Base-by-base conservation (phyloP, 2,113 vertebrate species). In the Microcebus ravelobensis region DNA sequence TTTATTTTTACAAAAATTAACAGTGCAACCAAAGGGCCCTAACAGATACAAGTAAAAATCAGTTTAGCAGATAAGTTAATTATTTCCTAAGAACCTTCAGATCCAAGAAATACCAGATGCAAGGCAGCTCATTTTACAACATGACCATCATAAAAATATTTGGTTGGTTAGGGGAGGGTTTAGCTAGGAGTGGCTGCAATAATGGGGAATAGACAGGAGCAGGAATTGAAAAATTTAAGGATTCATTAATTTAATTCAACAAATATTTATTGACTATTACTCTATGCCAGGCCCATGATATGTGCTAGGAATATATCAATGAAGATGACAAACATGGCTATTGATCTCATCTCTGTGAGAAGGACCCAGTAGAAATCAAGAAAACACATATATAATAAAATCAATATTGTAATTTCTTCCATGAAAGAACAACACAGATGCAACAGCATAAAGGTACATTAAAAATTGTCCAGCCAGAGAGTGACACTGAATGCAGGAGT, bases 1-100 rank as follows among this genome's bases (percentile, higher is more conserved):
- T 83, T 71, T 8, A 52, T 65, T 92, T 88, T 83, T 77, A 45
- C 42, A 90, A 83, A 90, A 87, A n/a, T 65, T 94, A 76, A 4
- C 57, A 94, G 4, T 81, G 55, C 8, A 95, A 71, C 6, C 36
- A 67, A 83, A 81, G 1, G 76, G 1, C 29, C 21, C 55, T 42
- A 36, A 94, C 1, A 86, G 39, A 61, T 67, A 29, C 2, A 94
- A 89, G 23, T 31, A 13, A 80, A 2, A 15, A 71, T 79, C 23
- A n/a, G 21, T 90, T 86, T 52, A 87, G 4, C 15, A 82, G 23
- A 82, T 71, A 36, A 45, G 10, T 25, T 57, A 10, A 31, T 55
- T 83, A 77, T 84, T 87, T 8, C 18, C 25, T 23, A 42, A 57
- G n/a, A 36, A 15, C 3, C 9, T 76, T 45, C 4, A 57, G 36